Percentiles rank a stretch among this genome's conserved stretches.
phyloP scores from a whole-genome alignment of 1,140 invertebrate species.

The Lucilia cuprina region DNA sequence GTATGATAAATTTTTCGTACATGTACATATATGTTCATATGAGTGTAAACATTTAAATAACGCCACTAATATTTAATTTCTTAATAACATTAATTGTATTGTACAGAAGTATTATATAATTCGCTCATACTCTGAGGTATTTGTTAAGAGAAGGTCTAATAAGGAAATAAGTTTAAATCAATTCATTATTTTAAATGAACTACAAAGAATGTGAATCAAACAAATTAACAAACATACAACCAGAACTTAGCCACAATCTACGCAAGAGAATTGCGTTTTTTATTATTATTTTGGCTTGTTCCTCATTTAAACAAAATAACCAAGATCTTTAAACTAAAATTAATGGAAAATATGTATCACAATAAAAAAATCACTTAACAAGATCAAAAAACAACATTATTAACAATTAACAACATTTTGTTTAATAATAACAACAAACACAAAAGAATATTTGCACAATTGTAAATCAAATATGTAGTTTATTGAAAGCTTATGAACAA shows the following conservation, averaged over 20 bases:
- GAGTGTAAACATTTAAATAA: not conserved
- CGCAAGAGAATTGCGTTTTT: not conserved
- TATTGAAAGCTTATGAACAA: too few relatives aligned
- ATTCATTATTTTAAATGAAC: not conserved
- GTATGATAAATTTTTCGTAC: not conserved
- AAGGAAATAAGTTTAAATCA: constrained; percentile 3
- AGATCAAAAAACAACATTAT: not conserved
- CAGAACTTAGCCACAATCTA: not conserved
- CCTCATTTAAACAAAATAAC: not conserved
- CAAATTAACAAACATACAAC: not conserved
- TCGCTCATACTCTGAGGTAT: not conserved
- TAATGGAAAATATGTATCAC: not conserved
- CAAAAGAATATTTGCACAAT: too few relatives aligned
- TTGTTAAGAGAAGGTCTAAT: not conserved
- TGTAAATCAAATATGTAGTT: too few relatives aligned
- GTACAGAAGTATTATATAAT: not conserved
- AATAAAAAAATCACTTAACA: not conserved
- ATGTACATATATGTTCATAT: not conserved
- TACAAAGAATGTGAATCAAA: not conserved
- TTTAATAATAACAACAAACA: not conserved
- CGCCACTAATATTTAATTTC: not conserved
- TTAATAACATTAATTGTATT: not conserved
- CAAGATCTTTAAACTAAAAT: not conserved
- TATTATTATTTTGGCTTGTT: not conserved
- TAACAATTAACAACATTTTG: not conserved